Evolutionary conservation across 37 sponge, comb jelly and placozoan genomes (phyloP), one percentile per base, ranked within the genome.

Genomic region (Halichondria panicea): DNA sequence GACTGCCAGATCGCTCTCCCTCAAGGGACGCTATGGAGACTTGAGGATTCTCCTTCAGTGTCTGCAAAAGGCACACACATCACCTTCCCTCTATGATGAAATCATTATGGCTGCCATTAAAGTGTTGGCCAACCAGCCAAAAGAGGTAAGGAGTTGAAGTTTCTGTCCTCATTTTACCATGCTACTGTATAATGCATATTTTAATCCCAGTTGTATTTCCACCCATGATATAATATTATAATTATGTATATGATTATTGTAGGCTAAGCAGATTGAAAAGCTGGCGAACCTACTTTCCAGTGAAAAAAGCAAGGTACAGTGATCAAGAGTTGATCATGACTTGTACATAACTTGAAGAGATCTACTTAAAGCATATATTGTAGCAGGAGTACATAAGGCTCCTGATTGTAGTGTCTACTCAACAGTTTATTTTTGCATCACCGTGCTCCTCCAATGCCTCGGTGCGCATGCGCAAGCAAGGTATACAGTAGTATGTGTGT

Each of bases 71-170:
- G 55, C 45, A 2, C 41, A 7, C 19, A 3, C 46, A 6, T 40
- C 44, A 18, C 44, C 25, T 8, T 68, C 77, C 22, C 66, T 76
- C 63, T 73, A 74, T 54, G 94, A 93, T 75, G 89, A 93, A 33
- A 68, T 93, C 43, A 61, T 85, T 57, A 72, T 89, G 65, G 75
- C 94, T 24, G 87, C 88, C 66, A 82, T 93, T 33, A 93, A 89
- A 58, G 80, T 85, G 7, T 55, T 81, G 52, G 82, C 94, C 18
- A 72, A 58, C 27, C 88, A 92, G 30, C 65, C 72, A 37, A 81
- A 74, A 55, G 88, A 91, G 87, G 92, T 91, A 13, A 39, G 80
- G 11, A 9, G 2, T 30, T 62, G 63, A 58, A 12, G 18, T 7
- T 22, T 58, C 25, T 24, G 7, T 24, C 60, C 22, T 22, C 50